A percentile compares a stretch with the other conserved stretches of the same genome.
phyloP scores from a whole-genome alignment of 2,113 vertebrate species.

The Coryphaenoides rupestris region DNA sequence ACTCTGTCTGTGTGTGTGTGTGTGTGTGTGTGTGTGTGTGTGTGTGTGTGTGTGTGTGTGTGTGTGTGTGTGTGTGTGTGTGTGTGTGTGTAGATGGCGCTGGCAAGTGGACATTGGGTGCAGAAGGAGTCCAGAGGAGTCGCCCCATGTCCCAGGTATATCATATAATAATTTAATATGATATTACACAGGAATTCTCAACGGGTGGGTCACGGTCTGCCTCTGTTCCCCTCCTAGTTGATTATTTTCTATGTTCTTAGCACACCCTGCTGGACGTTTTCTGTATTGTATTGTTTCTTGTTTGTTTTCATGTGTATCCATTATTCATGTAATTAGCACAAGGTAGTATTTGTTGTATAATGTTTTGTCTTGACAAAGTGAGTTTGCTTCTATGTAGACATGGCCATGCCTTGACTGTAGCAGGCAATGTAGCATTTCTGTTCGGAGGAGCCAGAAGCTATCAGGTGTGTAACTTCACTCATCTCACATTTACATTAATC shows the following conservation, averaged over 20 bases:
- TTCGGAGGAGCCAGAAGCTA: constrained; percentile 65
- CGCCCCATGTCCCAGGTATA: constrained; percentile 62
- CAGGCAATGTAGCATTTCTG: constrained; percentile 71
- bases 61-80: constrained; percentile 5
- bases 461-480: too few species aligned
- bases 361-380: not conserved
- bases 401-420: constrained; percentile 64
- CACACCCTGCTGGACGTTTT: too few species aligned
- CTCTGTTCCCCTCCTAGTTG: too few species aligned
- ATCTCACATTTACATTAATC: too few species aligned
- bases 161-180: not conserved
- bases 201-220: too few species aligned
- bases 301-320: too few species aligned
- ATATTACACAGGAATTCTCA: too few species aligned
- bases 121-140: constrained; percentile 60
- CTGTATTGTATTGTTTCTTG: too few species aligned
- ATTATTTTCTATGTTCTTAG: too few species aligned
- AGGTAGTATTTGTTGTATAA: too few species aligned
- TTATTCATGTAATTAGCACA: too few species aligned
- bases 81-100: constrained; percentile 46
- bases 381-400: constrained; percentile 40
- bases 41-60: constrained; percentile 12
- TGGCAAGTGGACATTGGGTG: constrained; percentile 73
- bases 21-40: constrained; percentile 19
- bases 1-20: constrained; percentile 47